Evolutionary conservation across 2,888 invertebrate genomes (phyloP).

Genomic region (Scelioninae gen. 1): DNA sequence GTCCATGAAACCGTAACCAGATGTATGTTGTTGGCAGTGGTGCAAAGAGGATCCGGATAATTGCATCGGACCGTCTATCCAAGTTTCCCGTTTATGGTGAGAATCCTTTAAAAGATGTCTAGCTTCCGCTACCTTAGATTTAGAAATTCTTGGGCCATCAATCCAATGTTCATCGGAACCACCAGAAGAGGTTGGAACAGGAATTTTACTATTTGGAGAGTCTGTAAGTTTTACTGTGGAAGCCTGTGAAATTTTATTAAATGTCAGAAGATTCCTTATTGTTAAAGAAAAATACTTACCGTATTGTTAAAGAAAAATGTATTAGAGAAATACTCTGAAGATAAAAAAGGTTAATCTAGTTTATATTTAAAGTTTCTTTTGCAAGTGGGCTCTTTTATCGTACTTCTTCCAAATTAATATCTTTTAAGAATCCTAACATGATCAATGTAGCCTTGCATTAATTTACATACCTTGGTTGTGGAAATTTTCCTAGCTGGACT

Average conservation of each 20-base stretch:
- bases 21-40: slow-evolving; percentile 85
- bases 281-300: too few relatives aligned
- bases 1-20: slow-evolving; percentile 95
- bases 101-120: slow-evolving; percentile 92
- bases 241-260: slow-evolving; percentile 45
- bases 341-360: too few relatives aligned
- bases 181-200: slow-evolving; percentile 82
- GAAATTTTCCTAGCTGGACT: slow-evolving; percentile 86
- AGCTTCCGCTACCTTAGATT: slow-evolving; percentile 92
- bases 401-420: too few relatives aligned
- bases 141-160: slow-evolving; percentile 96
- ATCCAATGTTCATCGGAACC: slow-evolving; percentile 97
- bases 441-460: too few relatives aligned
- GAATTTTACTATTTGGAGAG: slow-evolving; percentile 82
- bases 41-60: slow-evolving; percentile 83
- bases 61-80: slow-evolving; percentile 98
- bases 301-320: too few relatives aligned
- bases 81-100: slow-evolving; percentile 94
- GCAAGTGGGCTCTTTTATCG: too few relatives aligned
- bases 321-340: too few relatives aligned
- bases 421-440: too few relatives aligned
- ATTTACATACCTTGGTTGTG: slow-evolving; percentile 84
- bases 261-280: background rate
- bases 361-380: too few relatives aligned
- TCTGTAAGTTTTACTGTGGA: slow-evolving; percentile 84